Evolutionary conservation across 2,888 invertebrate genomes (phyloP).

Genomic region (Cataglyphis cursor): DNA sequence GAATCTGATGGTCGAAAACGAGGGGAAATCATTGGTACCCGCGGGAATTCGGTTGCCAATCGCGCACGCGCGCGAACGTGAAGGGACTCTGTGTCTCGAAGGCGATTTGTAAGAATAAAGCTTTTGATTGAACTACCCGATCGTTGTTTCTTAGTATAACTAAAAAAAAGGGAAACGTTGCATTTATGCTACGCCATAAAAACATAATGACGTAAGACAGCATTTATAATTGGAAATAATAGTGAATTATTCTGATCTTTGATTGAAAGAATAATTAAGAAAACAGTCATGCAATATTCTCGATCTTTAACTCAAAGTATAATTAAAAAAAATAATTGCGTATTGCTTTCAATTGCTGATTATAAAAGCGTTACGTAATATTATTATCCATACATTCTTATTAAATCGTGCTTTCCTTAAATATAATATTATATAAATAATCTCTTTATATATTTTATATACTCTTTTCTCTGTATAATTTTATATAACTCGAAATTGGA

Average conservation of each 20-base stretch:
- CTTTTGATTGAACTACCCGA: slow-evolving; percentile 48
- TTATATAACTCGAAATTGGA: background rate
- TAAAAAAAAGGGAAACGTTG: background rate
- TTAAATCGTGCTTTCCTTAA: background rate
- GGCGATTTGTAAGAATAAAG: slow-evolving; percentile 60
- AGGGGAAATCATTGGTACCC: slow-evolving; percentile 34
- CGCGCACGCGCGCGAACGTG: background rate
- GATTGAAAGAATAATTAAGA: background rate
- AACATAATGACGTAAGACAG: background rate
- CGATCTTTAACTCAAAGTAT: background rate
- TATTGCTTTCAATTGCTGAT: slow-evolving; percentile 3
- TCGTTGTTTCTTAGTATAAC: background rate
- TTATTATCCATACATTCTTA: background rate
- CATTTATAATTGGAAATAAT: background rate
- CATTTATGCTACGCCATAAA: background rate
- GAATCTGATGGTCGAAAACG: slow-evolving; percentile 36
- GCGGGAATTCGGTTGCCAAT: slow-evolving; percentile 45
- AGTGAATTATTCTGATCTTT: background rate
- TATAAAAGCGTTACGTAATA: background rate
- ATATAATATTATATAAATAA: background rate
- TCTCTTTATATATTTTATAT: background rate
- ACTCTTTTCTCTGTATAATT: background rate
- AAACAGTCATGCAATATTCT: background rate
- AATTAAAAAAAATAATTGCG: slow-evolving; percentile 1
- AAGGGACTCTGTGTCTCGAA: slow-evolving; percentile 29